Conservation (phyloP, 2,888 invertebrate species). For the Agrotis segetum region DNA sequence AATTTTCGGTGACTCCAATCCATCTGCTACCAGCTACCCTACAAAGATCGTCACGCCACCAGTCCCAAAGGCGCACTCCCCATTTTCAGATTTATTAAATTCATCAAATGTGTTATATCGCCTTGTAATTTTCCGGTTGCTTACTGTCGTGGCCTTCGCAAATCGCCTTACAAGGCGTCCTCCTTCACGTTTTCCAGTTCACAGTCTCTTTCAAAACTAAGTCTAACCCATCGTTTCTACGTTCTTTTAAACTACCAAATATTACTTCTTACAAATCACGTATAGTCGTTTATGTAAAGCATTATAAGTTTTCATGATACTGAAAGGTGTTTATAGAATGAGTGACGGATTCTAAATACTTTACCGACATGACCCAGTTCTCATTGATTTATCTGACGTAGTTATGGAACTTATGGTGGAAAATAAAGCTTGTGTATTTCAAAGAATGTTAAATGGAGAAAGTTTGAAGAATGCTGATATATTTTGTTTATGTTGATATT, state of each 20-base stretch:
- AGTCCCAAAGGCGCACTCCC: no score
- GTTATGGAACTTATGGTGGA: conserved; percentile 6
- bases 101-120: no score
- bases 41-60: not conserved
- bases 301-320: conserved; percentile 19
- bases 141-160: no score
- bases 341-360: conserved; percentile 31
- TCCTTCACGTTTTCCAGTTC: no score
- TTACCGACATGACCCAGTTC: conserved; percentile 46
- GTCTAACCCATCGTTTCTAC: not conserved
- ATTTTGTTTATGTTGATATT: conserved; percentile 18
- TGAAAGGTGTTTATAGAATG: conserved; percentile 47
- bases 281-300: conserved; percentile 14
- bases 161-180: no score
- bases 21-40: not conserved
- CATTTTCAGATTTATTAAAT: no score
- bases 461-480: not conserved
- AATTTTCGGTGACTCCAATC: not conserved
- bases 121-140: no score
- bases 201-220: not conserved
- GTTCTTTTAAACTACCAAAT: not conserved
- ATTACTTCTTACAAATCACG: conserved; percentile 4
- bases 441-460: conserved; percentile 1
- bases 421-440: conserved; percentile 18
- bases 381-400: conserved; percentile 44